Base-by-base conservation (phyloP, 2,888 invertebrate species). In the Seladonia tumulorum region DNA sequence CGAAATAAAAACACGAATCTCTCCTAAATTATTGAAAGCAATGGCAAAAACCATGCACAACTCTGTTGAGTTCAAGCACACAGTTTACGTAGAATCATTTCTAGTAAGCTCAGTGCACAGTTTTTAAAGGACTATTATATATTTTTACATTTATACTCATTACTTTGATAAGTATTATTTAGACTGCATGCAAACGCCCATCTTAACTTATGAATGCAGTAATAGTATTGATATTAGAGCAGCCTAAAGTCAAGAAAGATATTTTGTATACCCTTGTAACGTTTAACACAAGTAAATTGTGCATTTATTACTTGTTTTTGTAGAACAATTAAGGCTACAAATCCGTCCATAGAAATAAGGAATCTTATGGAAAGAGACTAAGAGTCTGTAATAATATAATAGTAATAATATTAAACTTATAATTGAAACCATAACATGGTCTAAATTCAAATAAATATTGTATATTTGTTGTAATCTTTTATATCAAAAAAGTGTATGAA, bases 331-430 rank as follows among this genome's bases (percentile, higher is more conserved):
- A 82, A 75, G 29, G 76, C 1, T 82, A 82, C 39, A n/a, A 84
- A 76, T 93, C 93, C 92, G 92, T 93, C 93, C 93, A 89, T 91
- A 86, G 86, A 79, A 78, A 39, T 89, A 90, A 82, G 83, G 74
- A 79, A 71, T 81, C 83, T 89, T 81, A 78, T 79, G 83, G 57
- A 18, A n/a, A 70, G 35, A 80, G 82, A 83, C 83, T 85, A 89
- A 87, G 78, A 76, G 88, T 77, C 82, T 91, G 92, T 92, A 92
- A n/a, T n/a, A n/a, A n/a, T n/a, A n/a, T n/a, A 87, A 93, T 92
- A 92, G 89, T 75, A 88, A 75, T 85, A 83, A 85, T 87, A 88
- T 73, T 83, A 76, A 63, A 45, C 74, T 12, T 82, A 53, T 73
- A 86, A 83, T 14, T 70, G 35, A 81, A 82, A 86, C 82, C 79